Evolutionary conservation across 2,797 vertebrate species (phyloP), one percentile per base, ranked within the genome.

Genomic region (Crax fasciolata): DNA sequence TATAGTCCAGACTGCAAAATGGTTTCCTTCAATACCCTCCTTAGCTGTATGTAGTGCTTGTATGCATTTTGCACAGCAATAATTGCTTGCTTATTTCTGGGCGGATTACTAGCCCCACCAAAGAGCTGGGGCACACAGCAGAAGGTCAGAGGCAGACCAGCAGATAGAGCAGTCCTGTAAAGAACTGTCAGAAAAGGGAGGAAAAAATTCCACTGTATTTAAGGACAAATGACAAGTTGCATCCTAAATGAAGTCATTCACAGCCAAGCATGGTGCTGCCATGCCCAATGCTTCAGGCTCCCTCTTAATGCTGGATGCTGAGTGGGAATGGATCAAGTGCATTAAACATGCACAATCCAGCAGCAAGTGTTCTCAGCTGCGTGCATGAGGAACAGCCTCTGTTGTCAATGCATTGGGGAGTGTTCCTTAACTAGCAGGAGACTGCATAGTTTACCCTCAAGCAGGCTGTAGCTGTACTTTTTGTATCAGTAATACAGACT

Each of bases 1-100:
- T 82, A 35, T 18, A 90, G 71, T 30, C 48, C 73, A 82, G 91
- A n/a, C 67, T 89, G 92, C 95, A 97, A 97, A 94, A 97, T 96
- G 96, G 96, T 96, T 96, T 96, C 96, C 94, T 90, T 38, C 75
- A 91, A 74, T 84, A 90, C 63, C 52, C 27, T 95, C 82, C 55
- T 78, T 52, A 78, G 83, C 66, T 62, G 51, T 63, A 72, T 44
- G 51, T 72, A 72, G 32, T 81, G 82, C 55, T 44, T 43, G 46
- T 62, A 72, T 25, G 44, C 83, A 52, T 95, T 84, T 89, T 93
- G 39, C 51, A 72, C 48, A 52, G 76, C 72, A 81, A 2, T 66
- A 7, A 90, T 92, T 84, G 68, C 35, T 62, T 54, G 74, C 24
- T 71, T 62, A 35, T 71, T 93, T 72, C 51, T 39, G 5, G 66